phyloP scores from a whole-genome alignment of 2,113 vertebrate species.

The Thymallus thymallus region DNA sequence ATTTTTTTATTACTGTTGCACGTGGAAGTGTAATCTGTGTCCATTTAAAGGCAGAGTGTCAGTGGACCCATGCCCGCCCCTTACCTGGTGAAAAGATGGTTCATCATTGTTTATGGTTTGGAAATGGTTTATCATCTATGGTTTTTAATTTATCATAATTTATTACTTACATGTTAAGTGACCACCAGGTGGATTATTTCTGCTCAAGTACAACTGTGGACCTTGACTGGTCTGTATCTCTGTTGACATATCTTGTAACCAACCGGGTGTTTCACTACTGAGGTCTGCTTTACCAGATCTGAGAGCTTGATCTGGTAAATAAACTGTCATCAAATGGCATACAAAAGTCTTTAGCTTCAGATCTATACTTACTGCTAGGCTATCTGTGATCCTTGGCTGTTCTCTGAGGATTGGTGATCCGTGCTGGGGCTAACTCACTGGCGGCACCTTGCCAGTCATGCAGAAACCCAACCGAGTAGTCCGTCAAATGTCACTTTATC shows the following conservation, averaged over 20 bases:
- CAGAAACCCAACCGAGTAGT: not conserved
- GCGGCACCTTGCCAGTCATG: not conserved
- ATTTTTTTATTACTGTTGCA: no score
- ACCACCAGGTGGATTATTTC: not conserved
- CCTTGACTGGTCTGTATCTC: no score
- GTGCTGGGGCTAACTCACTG: not conserved
- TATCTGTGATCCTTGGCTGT: not conserved
- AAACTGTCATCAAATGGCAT: constrained; percentile 10
- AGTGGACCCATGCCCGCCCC: no score
- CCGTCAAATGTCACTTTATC: constrained; percentile 1
- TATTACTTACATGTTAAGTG: not conserved
- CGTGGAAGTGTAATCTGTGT: no score
- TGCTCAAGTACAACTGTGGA: no score
- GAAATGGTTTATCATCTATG: no score
- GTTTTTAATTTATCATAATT: no score
- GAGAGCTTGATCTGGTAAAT: not conserved
- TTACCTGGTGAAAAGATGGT: no score
- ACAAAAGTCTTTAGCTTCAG: not conserved
- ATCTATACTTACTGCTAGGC: constrained; percentile 2
- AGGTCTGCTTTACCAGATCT: not conserved
- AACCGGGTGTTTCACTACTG: not conserved
- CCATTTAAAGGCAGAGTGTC: no score
- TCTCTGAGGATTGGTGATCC: constrained; percentile 1
- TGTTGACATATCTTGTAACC: not conserved
- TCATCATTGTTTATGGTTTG: no score